These are phyloP conservation scores for Cisticola juncidis DNA, from an alignment of 2,113 vertebrate genomes.

Conservation along the genomic window DNA sequence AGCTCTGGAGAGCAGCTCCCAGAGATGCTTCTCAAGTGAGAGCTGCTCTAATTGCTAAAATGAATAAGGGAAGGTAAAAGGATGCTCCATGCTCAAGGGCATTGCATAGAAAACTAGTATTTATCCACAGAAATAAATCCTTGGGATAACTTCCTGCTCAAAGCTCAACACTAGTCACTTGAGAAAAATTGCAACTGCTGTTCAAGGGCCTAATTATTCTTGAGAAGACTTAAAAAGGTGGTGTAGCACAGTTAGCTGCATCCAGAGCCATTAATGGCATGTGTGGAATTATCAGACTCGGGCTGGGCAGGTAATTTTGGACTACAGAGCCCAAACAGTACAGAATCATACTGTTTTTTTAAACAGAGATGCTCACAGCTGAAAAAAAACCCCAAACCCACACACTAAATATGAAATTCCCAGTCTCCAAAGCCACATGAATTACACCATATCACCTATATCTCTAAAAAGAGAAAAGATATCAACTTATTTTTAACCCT, in stretches of 20 bases:
- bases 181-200: neutral
- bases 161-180: neutral
- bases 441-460: accelerated
- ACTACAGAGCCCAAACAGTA: neutral
- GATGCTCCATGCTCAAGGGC: neutral
- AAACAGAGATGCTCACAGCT: neutral
- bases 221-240: neutral
- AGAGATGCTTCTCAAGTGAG: neutral
- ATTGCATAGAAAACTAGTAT: neutral
- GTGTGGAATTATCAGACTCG: neutral
- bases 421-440: neutral
- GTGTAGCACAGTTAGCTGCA: neutral
- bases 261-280: neutral
- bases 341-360: neutral
- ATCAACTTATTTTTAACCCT: neutral
- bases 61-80: neutral
- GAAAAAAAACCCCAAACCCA: accelerated
- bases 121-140: neutral
- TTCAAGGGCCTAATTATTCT: neutral
- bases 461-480: neutral
- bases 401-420: neutral
- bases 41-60: neutral
- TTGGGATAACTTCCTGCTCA: neutral
- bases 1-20: neutral
- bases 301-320: neutral